These are phyloP conservation scores for Baronia brevicornis DNA, from an alignment of 2,888 invertebrate species.

Conservation along the genomic window DNA sequence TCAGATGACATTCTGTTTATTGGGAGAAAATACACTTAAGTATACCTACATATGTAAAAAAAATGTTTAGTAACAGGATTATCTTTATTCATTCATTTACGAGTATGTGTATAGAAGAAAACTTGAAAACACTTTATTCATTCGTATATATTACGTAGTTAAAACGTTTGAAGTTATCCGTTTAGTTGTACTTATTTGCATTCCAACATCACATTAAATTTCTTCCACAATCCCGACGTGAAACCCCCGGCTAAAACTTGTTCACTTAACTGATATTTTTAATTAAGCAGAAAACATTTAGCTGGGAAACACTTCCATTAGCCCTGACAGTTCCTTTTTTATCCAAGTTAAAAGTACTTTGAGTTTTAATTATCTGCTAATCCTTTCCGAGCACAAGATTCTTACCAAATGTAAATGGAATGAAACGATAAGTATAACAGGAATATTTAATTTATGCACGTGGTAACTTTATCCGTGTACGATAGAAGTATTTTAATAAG, in stretches of 20 bases:
- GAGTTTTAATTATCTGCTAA: constrained; percentile 33
- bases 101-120: too few relatives aligned
- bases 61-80: too few relatives aligned
- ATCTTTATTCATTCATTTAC: too few relatives aligned
- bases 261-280: constrained; percentile 29
- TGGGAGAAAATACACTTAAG: too few relatives aligned
- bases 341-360: constrained; percentile 31
- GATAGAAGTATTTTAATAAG: too few relatives aligned
- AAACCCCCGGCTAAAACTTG: constrained; percentile 14
- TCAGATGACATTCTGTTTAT: too few relatives aligned
- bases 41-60: too few relatives aligned
- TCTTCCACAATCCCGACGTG: constrained; percentile 18
- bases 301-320: constrained; percentile 28
- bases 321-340: constrained; percentile 27
- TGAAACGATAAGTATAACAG: too few relatives aligned
- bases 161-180: constrained; percentile 17
- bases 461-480: too few relatives aligned
- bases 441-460: too few relatives aligned
- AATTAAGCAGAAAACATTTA: constrained; percentile 32
- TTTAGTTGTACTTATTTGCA: constrained; percentile 26
- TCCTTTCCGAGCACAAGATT: constrained; percentile 25
- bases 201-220: constrained; percentile 23
- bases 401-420: constrained; percentile 37
- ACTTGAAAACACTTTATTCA: too few relatives aligned
- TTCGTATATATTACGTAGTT: too few relatives aligned